phyloP scores from a whole-genome alignment of 2,888 invertebrate species.

The Rhodophaea formosa region DNA sequence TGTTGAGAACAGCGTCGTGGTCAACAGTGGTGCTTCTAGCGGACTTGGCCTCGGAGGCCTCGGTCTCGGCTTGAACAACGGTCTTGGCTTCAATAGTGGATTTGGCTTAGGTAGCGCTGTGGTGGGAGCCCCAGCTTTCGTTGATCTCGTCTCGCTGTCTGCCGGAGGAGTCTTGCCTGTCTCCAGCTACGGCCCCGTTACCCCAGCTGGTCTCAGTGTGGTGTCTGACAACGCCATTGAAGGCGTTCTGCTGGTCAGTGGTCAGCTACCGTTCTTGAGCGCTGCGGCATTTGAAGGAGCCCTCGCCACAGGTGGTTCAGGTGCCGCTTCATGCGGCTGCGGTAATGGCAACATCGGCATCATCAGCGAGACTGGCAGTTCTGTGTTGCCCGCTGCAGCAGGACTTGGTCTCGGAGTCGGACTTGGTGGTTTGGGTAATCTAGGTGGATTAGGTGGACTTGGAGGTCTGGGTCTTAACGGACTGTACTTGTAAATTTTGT shows the following conservation, averaged over 20 bases:
- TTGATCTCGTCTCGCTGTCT: constrained; percentile 18
- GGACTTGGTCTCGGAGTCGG: constrained; percentile 20
- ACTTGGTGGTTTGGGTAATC: constrained; percentile 17
- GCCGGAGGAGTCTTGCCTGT: constrained; percentile 27
- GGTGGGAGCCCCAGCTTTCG: constrained; percentile 24
- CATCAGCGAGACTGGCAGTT: constrained; percentile 30
- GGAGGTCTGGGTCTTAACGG: constrained; percentile 2
- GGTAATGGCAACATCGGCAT: constrained; percentile 39
- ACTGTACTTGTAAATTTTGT: background rate
- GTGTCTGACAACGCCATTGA: constrained; percentile 38
- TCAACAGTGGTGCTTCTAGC: background rate
- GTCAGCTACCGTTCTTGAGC: constrained; percentile 46
- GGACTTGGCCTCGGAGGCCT: background rate
- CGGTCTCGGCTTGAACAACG: background rate
- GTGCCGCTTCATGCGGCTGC: constrained; percentile 38
- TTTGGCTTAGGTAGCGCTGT: background rate
- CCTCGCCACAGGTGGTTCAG: constrained; percentile 41
- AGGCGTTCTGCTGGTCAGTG: constrained; percentile 37
- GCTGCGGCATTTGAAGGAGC: constrained; percentile 43
- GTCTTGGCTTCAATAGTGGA: background rate
- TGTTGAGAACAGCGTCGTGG: background rate
- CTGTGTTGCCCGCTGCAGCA: constrained; percentile 23
- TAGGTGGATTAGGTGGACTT: constrained; percentile 20
- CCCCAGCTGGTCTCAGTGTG: constrained; percentile 37
- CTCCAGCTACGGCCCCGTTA: constrained; percentile 34